These are phyloP conservation scores for Apamea monoglypha DNA, from an alignment of 2,888 invertebrate species.

Conservation along the genomic window DNA sequence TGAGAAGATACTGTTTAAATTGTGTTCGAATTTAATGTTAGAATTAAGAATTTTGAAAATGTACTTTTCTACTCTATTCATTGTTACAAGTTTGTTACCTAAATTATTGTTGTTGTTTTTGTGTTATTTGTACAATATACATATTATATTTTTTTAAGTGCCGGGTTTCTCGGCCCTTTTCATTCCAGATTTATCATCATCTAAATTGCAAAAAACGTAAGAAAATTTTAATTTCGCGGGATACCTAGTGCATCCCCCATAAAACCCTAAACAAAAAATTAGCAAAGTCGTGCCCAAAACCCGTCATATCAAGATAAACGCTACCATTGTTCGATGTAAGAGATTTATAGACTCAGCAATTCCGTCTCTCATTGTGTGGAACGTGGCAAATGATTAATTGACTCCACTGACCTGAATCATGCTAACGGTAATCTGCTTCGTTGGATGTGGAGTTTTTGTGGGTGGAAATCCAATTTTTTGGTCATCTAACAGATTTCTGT, in stretches of 20 bases:
- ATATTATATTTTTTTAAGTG: too few species aligned
- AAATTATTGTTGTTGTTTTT: background rate
- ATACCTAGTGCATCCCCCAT: background rate
- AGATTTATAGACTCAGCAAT: conserved; percentile 54
- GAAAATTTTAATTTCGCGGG: too few species aligned
- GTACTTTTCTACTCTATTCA: background rate
- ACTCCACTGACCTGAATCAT: conserved; percentile 42
- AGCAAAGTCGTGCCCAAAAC: conserved; percentile 22
- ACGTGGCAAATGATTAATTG: conserved; percentile 62
- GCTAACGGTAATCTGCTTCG: conserved; percentile 34
- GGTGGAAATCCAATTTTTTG: conserved; percentile 44
- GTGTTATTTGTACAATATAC: too few species aligned
- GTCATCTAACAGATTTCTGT: conserved; percentile 35
- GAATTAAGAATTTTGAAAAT: background rate
- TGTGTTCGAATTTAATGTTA: background rate
- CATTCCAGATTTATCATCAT: too few species aligned
- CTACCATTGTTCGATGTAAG: conserved; percentile 52
- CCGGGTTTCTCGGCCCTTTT: too few species aligned
- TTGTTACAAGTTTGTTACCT: too few species aligned
- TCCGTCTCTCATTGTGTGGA: conserved; percentile 50
- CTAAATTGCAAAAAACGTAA: background rate
- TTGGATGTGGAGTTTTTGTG: conserved; percentile 52
- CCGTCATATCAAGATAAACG: conserved; percentile 54
- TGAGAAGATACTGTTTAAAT: background rate
- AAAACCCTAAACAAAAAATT: conserved; percentile 16